A percentile compares a stretch with the other conserved stretches of the same genome.
phyloP scores from a whole-genome alignment of 1,140 invertebrate genomes.

The Cardiocondyla obscurior region DNA sequence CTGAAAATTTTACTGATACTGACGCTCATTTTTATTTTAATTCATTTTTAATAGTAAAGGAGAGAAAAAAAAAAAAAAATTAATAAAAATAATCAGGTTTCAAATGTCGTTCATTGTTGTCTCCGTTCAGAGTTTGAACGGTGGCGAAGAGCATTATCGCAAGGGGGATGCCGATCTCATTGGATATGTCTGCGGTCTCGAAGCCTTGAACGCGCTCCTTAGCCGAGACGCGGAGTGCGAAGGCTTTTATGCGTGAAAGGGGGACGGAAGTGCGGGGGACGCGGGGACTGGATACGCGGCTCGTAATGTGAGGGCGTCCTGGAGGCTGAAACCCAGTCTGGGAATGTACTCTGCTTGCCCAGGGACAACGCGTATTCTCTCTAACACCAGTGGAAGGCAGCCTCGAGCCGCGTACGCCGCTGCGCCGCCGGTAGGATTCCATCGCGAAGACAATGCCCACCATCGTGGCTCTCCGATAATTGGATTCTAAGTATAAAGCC shows the following conservation, averaged over 20 bases:
- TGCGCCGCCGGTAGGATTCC: constrained; percentile 55
- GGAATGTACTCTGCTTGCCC: constrained; percentile 78
- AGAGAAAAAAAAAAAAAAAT: too few species aligned
- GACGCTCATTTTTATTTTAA: background rate
- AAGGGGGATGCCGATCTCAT: constrained; percentile 58
- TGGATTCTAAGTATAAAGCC: constrained; percentile 63
- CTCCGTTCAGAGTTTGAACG: constrained; percentile 4
- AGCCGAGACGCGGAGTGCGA: constrained; percentile 48
- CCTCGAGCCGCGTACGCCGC: constrained; percentile 51
- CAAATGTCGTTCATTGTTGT: constrained; percentile 48
- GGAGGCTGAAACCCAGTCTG: constrained; percentile 80
- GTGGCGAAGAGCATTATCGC: background rate
- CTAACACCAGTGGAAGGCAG: constrained; percentile 24
- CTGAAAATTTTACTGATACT: too few species aligned
- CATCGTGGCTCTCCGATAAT: constrained; percentile 58
- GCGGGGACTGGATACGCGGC: constrained; percentile 55
- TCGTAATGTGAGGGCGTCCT: constrained; percentile 76
- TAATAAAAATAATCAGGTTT: constrained; percentile 12
- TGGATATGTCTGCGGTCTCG: constrained; percentile 78
- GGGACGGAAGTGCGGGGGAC: constrained; percentile 61
- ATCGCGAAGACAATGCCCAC: constrained; percentile 61
- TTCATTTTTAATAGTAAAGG: background rate
- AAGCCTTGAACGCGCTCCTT: constrained; percentile 80
- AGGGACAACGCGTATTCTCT: constrained; percentile 73
- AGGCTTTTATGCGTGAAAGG: constrained; percentile 54